Conservation (phyloP, 1,140 invertebrate genomes). For the Fopius arisanus region DNA sequence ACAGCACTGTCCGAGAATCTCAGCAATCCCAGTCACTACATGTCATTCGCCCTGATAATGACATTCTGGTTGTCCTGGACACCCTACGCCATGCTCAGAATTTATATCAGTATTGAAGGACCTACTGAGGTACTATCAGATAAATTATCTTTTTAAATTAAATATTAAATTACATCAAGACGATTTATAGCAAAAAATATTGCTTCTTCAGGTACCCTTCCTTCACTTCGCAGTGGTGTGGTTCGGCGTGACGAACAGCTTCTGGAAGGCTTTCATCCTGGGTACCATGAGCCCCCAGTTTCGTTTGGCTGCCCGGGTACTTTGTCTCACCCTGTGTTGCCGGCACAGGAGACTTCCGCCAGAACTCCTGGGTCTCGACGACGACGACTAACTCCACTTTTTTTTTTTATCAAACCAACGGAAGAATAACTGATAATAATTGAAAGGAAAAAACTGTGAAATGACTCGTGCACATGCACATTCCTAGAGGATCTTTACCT, state of each 20-base stretch:
- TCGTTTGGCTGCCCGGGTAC: constrained; percentile 82
- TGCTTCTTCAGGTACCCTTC: constrained; percentile 75
- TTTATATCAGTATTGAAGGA: constrained; percentile 67
- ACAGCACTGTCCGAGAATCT: constrained; percentile 90
- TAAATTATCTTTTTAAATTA: background rate
- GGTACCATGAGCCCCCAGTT: constrained; percentile 89
- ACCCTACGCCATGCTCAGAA: constrained; percentile 82
- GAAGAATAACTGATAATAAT: constrained; percentile 22
- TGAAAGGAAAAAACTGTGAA: constrained; percentile 23
- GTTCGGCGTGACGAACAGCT: constrained; percentile 92
- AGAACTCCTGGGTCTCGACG: constrained; percentile 82
- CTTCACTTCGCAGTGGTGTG: constrained; percentile 92
- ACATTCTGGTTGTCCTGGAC: constrained; percentile 93
- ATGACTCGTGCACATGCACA: constrained; percentile 41
- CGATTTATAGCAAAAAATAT: background rate
- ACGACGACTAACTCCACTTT: constrained; percentile 72
- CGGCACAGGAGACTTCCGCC: constrained; percentile 79
- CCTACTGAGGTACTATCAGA: constrained; percentile 63
- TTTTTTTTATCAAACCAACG: constrained; percentile 9
- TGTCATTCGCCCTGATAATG: constrained; percentile 91
- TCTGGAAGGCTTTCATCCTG: constrained; percentile 93
- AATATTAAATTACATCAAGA: background rate
- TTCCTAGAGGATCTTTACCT: constrained; percentile 52
- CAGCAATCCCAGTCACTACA: constrained; percentile 91
- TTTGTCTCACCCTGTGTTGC: constrained; percentile 91